Evolutionary conservation across 2,888 invertebrate genomes (phyloP).

Genomic region (Caenorhabditis doughertyi): DNA sequence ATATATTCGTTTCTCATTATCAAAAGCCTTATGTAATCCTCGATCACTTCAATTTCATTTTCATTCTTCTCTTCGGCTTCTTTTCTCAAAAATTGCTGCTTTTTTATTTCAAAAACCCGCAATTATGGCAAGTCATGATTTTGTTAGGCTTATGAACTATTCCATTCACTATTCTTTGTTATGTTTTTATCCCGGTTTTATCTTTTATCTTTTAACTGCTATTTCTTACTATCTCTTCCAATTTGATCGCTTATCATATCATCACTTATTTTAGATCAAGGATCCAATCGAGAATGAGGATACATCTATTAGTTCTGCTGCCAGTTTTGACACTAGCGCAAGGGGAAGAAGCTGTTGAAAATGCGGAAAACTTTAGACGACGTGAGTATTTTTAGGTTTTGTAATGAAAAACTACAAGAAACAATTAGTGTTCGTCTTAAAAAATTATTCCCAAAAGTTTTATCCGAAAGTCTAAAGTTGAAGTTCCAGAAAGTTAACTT

Average conservation of each 20-base stretch:
- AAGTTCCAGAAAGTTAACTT: too few species aligned
- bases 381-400: slow-evolving; percentile 31
- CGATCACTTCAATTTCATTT: slow-evolving; percentile 43
- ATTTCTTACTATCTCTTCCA: slow-evolving; percentile 19
- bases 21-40: slow-evolving; percentile 54
- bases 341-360: slow-evolving; percentile 55
- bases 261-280: slow-evolving; percentile 29
- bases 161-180: slow-evolving; percentile 9
- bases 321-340: slow-evolving; percentile 46
- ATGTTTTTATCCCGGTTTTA: slow-evolving; percentile 22
- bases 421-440: background rate
- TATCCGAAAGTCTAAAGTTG: too few species aligned
- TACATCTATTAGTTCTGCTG: slow-evolving; percentile 51
- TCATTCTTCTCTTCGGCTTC: background rate
- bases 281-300: slow-evolving; percentile 55
- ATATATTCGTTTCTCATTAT: slow-evolving; percentile 63
- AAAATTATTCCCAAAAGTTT: too few species aligned
- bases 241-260: slow-evolving; percentile 32
- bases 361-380: slow-evolving; percentile 56
- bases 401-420: too few species aligned
- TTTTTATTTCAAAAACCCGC: background rate
- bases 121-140: background rate
- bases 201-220: slow-evolving; percentile 1
- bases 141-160: background rate
- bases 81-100: background rate